Conservation (phyloP, 92 coral and sea anemone species). For the Virgularia gustaviana region DNA sequence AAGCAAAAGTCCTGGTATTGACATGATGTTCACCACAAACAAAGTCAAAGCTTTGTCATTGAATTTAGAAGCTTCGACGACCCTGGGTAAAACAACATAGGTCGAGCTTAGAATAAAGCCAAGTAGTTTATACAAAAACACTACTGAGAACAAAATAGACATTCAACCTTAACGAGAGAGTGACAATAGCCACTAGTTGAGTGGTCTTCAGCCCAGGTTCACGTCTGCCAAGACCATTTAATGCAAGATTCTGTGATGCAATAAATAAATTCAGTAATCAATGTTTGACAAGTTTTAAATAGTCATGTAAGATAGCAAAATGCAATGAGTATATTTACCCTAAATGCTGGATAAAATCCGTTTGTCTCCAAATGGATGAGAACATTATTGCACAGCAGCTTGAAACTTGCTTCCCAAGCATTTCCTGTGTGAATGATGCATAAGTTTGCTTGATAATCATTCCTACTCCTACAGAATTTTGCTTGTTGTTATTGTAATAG, state of each 20-base stretch:
- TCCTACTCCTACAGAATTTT: not conserved
- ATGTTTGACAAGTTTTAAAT: not conserved
- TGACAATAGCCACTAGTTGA: slow-evolving; percentile 72
- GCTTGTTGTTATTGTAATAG: not conserved
- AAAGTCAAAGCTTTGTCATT: slow-evolving; percentile 31
- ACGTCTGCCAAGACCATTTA: slow-evolving; percentile 81
- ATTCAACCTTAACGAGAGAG: slow-evolving; percentile 76
- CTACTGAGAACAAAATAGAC: not conserved
- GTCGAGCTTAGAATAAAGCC: not conserved
- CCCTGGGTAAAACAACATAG: slow-evolving; percentile 18
- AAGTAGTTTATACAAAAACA: not conserved
- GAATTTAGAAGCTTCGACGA: slow-evolving; percentile 7
- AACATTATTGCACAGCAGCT: slow-evolving; percentile 83
- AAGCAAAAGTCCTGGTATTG: slow-evolving; percentile 79
- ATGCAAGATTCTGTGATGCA: slow-evolving; percentile 73
- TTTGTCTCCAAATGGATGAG: slow-evolving; percentile 73
- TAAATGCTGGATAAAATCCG: slow-evolving; percentile 73
- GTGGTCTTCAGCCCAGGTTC: slow-evolving; percentile 76
- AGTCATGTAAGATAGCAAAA: not conserved
- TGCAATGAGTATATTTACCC: slow-evolving; percentile 48
- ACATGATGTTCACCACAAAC: slow-evolving; percentile 77
- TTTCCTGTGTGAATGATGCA: slow-evolving; percentile 53
- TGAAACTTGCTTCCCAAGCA: slow-evolving; percentile 75
- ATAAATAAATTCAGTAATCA: no score
- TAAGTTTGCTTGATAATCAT: not conserved